Base-by-base conservation (phyloP, 2,113 vertebrate genomes). In the Colinus virginianus region DNA sequence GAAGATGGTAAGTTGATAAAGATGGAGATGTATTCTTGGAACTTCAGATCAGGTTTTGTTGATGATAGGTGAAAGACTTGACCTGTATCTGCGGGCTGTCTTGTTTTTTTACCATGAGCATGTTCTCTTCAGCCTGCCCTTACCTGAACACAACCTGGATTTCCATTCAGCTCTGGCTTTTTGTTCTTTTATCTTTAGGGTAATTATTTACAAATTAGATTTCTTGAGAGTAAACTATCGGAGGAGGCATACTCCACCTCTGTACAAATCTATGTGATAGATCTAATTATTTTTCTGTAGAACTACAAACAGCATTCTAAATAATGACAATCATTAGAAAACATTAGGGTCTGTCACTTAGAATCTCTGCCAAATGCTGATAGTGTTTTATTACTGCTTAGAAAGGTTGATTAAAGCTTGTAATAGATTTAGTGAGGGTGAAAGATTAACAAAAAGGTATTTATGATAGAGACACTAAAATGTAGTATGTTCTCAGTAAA, bases 401-500 rank as follows among this genome's bases (percentile, higher is more conserved):
- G 82, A 89, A 92, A 76, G 69, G 80, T 69, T 72, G 88, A 87
- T 51, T 53, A 78, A 77, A 94, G 93, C 78, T 84, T 58, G 48
- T 92, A 81, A 79, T 59, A 68, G 45, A 78, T 45, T 80, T 88
- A 82, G 78, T 30, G 51, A 85, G 80, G 80, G 89, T 87, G 81
- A 87, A 95, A 96, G 87, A 96, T 96, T 97, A 96, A 96, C 91
- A 92, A 92, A 95, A 93, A 96, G 90, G 95, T 96, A 97, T 96
- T 97, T 96, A 86, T 66, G 80, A 43, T 15, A 66, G 14, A 84
- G 75, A 77, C 48, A 79, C 63, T 84, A 84, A 84, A 84, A 91
- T 85, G 61, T 80, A 89, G 55, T 64, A 87, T 46, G 78, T 46
- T 88, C 71, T 94, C 78, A 81, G 81, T 90, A 96, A 96, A 93